Base-by-base conservation (phyloP, 2,888 invertebrate species). In the Orthosia gracilis region DNA sequence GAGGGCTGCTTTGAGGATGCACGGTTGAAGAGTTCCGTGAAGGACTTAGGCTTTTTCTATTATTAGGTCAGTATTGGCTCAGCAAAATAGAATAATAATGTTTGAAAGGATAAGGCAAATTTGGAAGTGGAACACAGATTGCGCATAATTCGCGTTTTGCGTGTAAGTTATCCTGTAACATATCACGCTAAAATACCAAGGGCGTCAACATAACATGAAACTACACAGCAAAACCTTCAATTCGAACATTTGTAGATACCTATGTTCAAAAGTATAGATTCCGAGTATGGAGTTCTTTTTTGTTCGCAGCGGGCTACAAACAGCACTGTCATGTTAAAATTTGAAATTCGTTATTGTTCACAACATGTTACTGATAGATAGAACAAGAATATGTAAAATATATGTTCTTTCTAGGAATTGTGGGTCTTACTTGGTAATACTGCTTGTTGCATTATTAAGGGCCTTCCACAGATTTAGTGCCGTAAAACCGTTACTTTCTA, bases 321-420 rank as follows among this genome's bases (percentile, higher is more conserved):
- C 50, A 54, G 59, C 68, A 71, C 57, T 75, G 68, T 72, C 62
- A 80, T 72, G 62, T 45, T 47, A 47, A 62, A 66, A 78, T 72
- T n/a, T 52, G 77, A 61, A 68, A 66, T 58, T 58, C n/a, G 45
- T 66, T 71, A 82, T 58, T 78, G 62, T 71, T 62, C 55, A 31
- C 59, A 70, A 31, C 59, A 70, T 61, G 77, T 70, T 26, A 23
- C 45, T 47, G 21, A 26, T 13, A 50, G 21, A 26, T 13, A 50
- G 18, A 13, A 57, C 23, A 18, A 2, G 2, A n/a, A 31, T 13
- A 67, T 13, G 11, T 26, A 1, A 17, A 64, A 21, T 15, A 12
- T 26, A 52, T 23, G 21, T 15, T 65, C 23, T 80, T 57, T 62
- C 73, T 65, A 26, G 50, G 40, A 49, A 15, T 26, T n/a, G 15